Base-by-base conservation (phyloP, 2,888 invertebrate genomes). In the Drosophila aldrichi region DNA sequence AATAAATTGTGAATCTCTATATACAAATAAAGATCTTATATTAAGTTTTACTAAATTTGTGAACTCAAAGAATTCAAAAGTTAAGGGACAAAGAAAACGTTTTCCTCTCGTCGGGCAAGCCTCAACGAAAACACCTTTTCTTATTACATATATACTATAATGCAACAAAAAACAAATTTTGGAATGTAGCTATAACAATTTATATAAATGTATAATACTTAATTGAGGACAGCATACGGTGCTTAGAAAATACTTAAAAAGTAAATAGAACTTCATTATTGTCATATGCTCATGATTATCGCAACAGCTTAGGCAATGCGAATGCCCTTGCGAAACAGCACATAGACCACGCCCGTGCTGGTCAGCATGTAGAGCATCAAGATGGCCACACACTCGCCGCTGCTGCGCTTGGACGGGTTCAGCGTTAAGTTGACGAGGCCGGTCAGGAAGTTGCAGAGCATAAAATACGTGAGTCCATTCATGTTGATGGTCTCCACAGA, bases 401-500 rank as follows among this genome's bases (percentile, higher is more conserved):
- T 82, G 29, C 92, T 90, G 5, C 95, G 91, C 4, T 94, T 91
- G 58, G 95, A 92, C 5, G 98, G 97, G 72, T 94, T 93, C 16
- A 96, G 92, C 14, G 93, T 92, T 89, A 97, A 93, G 93, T 98
- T 98, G 7, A 98, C 94, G 4, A 95, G 89, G 12, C 98, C 98
- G 0, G 98, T 99, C 18, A 96, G 90, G 36, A 98, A 77, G 94
- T 99, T 99, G 2, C 96, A 95, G 16, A 96, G 76, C 59, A 99
- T 93, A 92, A 99, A 99, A 92, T 96, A 97, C n/a, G 95, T 90
- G 36, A 98, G 93, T 2, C 97, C 97, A 93, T 97, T 97, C 74
- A 94, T 95, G 93, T 97, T 97, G 34, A 98, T 94, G 20, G 96
- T 95, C 78, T 95, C 94, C 58, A 96, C 94, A 71, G 97, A 94